Conservation (phyloP, 2,888 invertebrate genomes). For the Brachylomia viminalis region DNA sequence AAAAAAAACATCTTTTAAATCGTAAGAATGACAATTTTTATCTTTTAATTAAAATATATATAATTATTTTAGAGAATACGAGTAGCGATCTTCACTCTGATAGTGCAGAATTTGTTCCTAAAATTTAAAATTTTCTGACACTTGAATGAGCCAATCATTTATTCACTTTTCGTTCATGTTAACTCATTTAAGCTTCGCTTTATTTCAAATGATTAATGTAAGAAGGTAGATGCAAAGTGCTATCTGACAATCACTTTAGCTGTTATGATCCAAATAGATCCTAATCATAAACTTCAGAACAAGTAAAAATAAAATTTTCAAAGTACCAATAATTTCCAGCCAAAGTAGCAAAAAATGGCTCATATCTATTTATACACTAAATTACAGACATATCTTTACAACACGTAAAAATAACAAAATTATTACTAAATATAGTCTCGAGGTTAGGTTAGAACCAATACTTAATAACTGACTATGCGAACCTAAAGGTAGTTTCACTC, state of each 20-base stretch:
- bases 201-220: background rate
- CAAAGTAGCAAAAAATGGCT: background rate
- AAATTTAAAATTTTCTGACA: background rate
- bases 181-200: background rate
- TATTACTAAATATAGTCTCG: conserved; percentile 23
- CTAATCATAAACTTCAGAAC: too few species aligned
- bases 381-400: background rate
- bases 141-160: background rate
- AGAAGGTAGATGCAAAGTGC: background rate
- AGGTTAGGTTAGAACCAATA: conserved; percentile 62
- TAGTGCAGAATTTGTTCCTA: too few species aligned
- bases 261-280: too few species aligned
- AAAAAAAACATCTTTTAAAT: too few species aligned
- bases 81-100: too few species aligned
- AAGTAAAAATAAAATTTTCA: background rate
- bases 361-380: background rate
- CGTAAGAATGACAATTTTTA: too few species aligned
- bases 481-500: background rate
- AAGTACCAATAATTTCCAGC: background rate
- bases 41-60: too few species aligned
- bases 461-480: conserved; percentile 44
- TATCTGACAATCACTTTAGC: background rate
- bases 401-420: background rate
- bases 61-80: too few species aligned
- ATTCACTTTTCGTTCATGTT: background rate